Percentiles rank a stretch among this genome's conserved stretches.
Evolutionary conservation across 2,888 invertebrate species (phyloP).

Genomic region (Mesoligia furuncula): DNA sequence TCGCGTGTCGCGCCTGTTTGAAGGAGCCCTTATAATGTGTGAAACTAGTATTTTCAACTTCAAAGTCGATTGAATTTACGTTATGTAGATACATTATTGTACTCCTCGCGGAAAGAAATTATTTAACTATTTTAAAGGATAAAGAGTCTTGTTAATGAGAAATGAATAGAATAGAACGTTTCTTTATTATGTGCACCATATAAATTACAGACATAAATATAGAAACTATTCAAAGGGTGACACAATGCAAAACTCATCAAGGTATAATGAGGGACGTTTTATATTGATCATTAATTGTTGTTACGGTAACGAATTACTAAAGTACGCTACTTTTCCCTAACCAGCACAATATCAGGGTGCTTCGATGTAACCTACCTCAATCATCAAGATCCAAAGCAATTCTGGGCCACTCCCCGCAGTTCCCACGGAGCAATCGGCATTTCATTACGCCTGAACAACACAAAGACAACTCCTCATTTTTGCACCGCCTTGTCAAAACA

Average conservation of each 20-base stretch:
- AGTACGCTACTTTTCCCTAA: neutral
- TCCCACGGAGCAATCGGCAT: slow-evolving; percentile 37
- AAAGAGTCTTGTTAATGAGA: too few relatives aligned
- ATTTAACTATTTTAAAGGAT: too few relatives aligned
- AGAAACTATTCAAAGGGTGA: too few relatives aligned
- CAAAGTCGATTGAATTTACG: too few relatives aligned
- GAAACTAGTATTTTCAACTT: too few relatives aligned
- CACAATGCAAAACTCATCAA: neutral
- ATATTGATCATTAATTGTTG: neutral
- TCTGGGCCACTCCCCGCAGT: neutral
- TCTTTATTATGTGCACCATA: too few relatives aligned
- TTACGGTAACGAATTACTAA: neutral
- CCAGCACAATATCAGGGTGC: neutral
- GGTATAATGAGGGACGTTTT: neutral
- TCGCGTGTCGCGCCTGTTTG: too few relatives aligned
- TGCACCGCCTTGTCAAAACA: slow-evolving; percentile 5
- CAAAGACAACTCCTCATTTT: slow-evolving; percentile 29
- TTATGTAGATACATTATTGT: too few relatives aligned
- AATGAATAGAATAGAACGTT: too few relatives aligned
- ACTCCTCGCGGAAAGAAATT: too few relatives aligned
- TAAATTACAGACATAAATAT: too few relatives aligned
- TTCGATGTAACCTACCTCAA: neutral
- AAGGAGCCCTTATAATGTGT: too few relatives aligned
- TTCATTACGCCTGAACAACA: slow-evolving; percentile 22
- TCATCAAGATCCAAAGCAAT: neutral